Base-by-base conservation (phyloP, 1,140 invertebrate species). In the Papilio aristodemus region DNA sequence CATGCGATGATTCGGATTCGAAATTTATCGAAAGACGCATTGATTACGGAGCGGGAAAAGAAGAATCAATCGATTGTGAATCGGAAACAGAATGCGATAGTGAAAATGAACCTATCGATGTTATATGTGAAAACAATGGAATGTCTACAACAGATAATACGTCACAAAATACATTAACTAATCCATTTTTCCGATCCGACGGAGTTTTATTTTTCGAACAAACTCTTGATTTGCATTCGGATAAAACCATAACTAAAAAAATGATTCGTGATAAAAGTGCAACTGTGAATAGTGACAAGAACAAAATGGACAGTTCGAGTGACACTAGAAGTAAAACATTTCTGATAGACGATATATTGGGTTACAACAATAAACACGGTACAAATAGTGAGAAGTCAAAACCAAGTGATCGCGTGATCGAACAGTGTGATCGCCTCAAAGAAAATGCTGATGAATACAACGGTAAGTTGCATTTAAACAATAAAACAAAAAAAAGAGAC, bases 21-120 rank as follows among this genome's bases (percentile, higher is more conserved):
- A 75, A 73, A 73, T 17, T 72, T 46, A 50, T 27, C 7, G 69
- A 73, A 71, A 74, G 72, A 74, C 74, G 54, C 41, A 73, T 68
- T 66, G 50, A 75, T 75, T 77, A 68, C 19, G 70, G 63, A 71
- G 50, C 67, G 36, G 73, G 70, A 66, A 83, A 71, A 71, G 75
- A 76, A 37, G 68, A 69, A 1, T 69, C 41, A 19, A 75, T 81
- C 7, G 77, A 83, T 57, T 79, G 75, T 67, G 79, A 83, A 69
- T 78, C 82, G 13, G 84, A 87, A 72, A 80, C 77, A 0, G 86
- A 91, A 59, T 84, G 78, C 70, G 86, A 87, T 37, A 91, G 89
- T 86, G 89, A 91, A 78, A 89, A 90, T 77, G 89, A 91, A 85
- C 84, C 87, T 4, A 87, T 91, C 72, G 89, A 91, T 71, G 85